Percentiles rank a stretch among this genome's conserved stretches.
These are phyloP conservation scores for Alosa alosa DNA, from an alignment of 2,113 vertebrate species.

Conservation along the genomic window DNA sequence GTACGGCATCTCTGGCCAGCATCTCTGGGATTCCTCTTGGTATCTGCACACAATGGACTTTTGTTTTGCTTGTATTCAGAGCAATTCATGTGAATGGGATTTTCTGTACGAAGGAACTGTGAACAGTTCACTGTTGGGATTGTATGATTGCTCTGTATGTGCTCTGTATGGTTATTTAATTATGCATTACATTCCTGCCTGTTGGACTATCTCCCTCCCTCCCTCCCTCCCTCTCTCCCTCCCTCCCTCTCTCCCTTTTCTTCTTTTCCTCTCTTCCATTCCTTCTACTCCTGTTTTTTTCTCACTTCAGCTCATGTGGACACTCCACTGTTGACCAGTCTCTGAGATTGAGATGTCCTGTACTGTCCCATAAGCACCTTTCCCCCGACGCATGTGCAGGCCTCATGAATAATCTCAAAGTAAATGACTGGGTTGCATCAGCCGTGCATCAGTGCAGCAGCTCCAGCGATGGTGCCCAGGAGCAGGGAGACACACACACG, in stretches of 20 bases:
- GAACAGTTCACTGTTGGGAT: neutral
- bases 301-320: neutral
- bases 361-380: neutral
- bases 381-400: neutral
- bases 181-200: neutral
- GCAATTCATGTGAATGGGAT: neutral
- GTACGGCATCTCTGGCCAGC: neutral
- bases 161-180: neutral
- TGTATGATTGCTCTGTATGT: neutral
- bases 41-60: neutral
- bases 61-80: slow-evolving; percentile 8
- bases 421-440: slow-evolving; percentile 17
- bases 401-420: slow-evolving; percentile 36
- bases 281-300: neutral
- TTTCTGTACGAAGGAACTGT: neutral
- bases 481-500: neutral
- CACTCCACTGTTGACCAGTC: neutral
- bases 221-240: neutral
- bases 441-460: slow-evolving; percentile 1
- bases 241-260: neutral
- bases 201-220: neutral
- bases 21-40: neutral
- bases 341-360: no score
- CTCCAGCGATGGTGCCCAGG: neutral
- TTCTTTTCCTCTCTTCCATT: neutral